These are phyloP conservation scores for Ennomos erosarius DNA, from an alignment of 2,888 invertebrate genomes.

Conservation along the genomic window DNA sequence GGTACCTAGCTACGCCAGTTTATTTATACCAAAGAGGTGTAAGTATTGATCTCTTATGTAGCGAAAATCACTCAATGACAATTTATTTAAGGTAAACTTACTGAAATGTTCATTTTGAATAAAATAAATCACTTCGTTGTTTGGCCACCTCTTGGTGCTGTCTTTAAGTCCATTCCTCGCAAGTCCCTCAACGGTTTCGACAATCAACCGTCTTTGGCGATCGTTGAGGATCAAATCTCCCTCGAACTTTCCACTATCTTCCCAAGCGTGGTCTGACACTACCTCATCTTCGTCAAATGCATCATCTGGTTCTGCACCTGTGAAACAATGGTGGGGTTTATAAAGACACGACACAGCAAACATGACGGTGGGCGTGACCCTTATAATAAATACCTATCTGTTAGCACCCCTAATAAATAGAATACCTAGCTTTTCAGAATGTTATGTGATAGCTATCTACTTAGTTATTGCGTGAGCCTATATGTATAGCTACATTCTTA, in stretches of 20 bases:
- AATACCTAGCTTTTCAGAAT: too few species aligned
- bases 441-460: too few species aligned
- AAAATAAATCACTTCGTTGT: conserved; percentile 76
- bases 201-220: conserved; percentile 71
- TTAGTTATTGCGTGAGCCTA: too few species aligned
- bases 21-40: too few species aligned
- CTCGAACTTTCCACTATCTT: conserved; percentile 82
- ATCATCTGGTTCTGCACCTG: conserved; percentile 60
- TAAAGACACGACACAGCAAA: not conserved
- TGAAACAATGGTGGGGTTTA: conserved; percentile 34
- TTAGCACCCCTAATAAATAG: too few species aligned
- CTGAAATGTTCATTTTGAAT: conserved; percentile 78
- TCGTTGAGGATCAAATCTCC: conserved; percentile 81
- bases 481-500: too few species aligned
- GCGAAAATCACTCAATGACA: too few species aligned
- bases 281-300: conserved; percentile 66
- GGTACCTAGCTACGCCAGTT: too few species aligned
- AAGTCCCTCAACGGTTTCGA: conserved; percentile 74
- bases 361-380: too few species aligned
- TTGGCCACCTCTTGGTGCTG: conserved; percentile 77
- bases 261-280: conserved; percentile 76
- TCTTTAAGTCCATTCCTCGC: conserved; percentile 76
- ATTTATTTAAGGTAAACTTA: conserved; percentile 53
- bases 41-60: too few species aligned
- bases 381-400: too few species aligned